Base-by-base conservation (phyloP, 2,113 vertebrate species). In the Campylorhamphus procurvoides region DNA sequence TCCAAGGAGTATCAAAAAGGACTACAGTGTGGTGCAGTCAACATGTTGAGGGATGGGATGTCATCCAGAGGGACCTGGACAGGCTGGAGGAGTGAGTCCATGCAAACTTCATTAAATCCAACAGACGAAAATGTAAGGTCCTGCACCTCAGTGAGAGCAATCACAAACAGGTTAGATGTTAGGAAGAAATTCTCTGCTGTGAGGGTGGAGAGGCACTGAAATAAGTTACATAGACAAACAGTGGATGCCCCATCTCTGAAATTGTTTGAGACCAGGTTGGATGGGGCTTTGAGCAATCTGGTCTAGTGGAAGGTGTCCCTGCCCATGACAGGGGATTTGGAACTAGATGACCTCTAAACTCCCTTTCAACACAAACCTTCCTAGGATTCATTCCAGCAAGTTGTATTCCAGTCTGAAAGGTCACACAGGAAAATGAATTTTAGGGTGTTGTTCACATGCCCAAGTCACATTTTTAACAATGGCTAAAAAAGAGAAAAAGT, bases 401-500 rank as follows among this genome's bases (percentile, higher is more conserved):
- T 33, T 44, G 40, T 42, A 29, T 64, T 42, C 19, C 39, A 64
- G 62, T 44, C 29, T 29, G 40, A 63, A 35, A 78, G 53, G 46
- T 77, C 75, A 60, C 39, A 50, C 0, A 2, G 29, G 19, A 89
- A 89, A 86, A 92, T 49, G 5, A 81, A 63, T 89, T 87, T 84
- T 46, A 87, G 87, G 40, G 37, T 84, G 28, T 14, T 12, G 1
- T 75, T 50, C 52, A 58, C 33, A 49, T 58, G 31, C 23, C 44
- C 31, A 66, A 66, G 35, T 23, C 25, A 75, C 25, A 35, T 64
- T 87, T 91, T 78, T 49, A 92, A 63, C 55, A 89, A 52, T 17
- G 15, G 11, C 52, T 84, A 84, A 44, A 60, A 89, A 88, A 89
- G 56, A 13, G 63, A 91, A 90, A 92, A 17, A 67, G 12, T 47